Evolutionary conservation across 1,140 invertebrate species (phyloP).

Genomic region (Drosophila sproati): DNA sequence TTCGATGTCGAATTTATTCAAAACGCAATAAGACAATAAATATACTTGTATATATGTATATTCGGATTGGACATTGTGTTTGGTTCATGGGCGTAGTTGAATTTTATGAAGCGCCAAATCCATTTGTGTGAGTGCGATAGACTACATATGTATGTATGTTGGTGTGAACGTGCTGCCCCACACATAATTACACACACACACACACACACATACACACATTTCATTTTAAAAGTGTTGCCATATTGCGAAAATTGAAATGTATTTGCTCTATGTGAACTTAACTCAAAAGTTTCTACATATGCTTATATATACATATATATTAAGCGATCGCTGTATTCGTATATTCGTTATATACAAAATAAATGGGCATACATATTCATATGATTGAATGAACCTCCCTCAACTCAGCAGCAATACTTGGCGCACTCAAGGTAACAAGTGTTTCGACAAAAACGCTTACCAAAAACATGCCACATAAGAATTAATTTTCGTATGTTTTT

Average conservation of each 20-base stretch:
- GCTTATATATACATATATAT: constrained; percentile 13
- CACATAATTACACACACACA: constrained; percentile 26
- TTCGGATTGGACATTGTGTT: constrained; percentile 8
- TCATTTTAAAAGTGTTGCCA: constrained; percentile 49
- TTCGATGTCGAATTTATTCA: constrained; percentile 64
- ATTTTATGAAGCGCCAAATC: constrained; percentile 28
- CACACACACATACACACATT: constrained; percentile 21
- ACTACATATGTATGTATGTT: constrained; percentile 5
- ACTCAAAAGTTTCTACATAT: constrained; percentile 19
- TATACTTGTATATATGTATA: not conserved
- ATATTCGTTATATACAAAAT: constrained; percentile 14
- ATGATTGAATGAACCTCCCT: constrained; percentile 77
- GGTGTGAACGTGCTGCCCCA: constrained; percentile 42
- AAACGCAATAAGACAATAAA: constrained; percentile 66
- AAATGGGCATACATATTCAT: constrained; percentile 14
- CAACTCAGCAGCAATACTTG: constrained; percentile 56
- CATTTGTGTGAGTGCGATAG: constrained; percentile 8
- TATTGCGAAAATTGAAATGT: constrained; percentile 77
- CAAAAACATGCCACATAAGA: constrained; percentile 51
- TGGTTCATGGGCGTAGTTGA: constrained; percentile 48
- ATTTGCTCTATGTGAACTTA: constrained; percentile 51
- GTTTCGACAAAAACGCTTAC: constrained; percentile 52
- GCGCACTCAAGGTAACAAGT: constrained; percentile 74
- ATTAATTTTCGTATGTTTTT: constrained; percentile 58
- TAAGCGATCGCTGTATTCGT: not conserved